Evolutionary conservation across 2,888 invertebrate species (phyloP).

Genomic region (Tuberolachnus salignus): DNA sequence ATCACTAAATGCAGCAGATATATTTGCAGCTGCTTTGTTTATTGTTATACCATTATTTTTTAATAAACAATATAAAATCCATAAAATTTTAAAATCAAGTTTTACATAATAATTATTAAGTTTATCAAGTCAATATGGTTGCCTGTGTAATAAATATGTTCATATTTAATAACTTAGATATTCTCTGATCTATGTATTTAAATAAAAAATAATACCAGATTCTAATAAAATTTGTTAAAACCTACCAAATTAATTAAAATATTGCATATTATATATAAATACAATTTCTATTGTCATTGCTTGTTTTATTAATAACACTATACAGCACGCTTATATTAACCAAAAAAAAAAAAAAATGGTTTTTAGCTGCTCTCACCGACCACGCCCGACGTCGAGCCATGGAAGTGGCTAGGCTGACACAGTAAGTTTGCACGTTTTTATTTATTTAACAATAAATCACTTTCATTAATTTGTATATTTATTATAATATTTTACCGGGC

Average conservation of each 20-base stretch:
- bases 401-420: slow-evolving; percentile 89
- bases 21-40: too few relatives aligned
- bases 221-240: not conserved
- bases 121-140: too few relatives aligned
- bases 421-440: slow-evolving; percentile 58
- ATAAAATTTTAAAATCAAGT: too few relatives aligned
- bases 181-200: not conserved
- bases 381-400: slow-evolving; percentile 85
- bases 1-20: too few relatives aligned
- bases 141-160: too few relatives aligned
- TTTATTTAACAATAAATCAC: slow-evolving; percentile 17
- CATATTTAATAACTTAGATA: too few relatives aligned
- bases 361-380: slow-evolving; percentile 87
- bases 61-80: too few relatives aligned
- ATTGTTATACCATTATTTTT: too few relatives aligned
- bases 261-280: not conserved
- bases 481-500: not conserved
- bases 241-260: not conserved
- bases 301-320: slow-evolving; percentile 46
- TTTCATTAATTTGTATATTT: slow-evolving; percentile 20
- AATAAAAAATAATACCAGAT: not conserved
- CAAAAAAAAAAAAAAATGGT: slow-evolving; percentile 59
- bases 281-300: slow-evolving; percentile 18
- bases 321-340: slow-evolving; percentile 50
- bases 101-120: too few relatives aligned